Evolutionary conservation across 1,140 invertebrate species (phyloP).

Genomic region (Formica exsecta): DNA sequence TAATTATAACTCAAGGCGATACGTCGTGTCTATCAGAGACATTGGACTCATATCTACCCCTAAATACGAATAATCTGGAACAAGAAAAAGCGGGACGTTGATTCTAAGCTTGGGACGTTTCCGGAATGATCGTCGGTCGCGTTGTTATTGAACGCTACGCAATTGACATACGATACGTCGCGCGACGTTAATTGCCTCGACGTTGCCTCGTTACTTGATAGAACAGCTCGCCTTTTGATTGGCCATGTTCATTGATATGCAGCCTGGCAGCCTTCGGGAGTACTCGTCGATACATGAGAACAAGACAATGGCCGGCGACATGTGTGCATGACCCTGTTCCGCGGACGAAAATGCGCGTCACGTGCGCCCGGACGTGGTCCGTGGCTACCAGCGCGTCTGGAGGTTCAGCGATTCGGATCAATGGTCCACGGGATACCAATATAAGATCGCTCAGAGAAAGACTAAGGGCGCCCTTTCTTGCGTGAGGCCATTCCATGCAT

Average conservation of each 20-base stretch:
- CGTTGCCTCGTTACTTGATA: conserved; percentile 66
- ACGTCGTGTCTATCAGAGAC: not conserved
- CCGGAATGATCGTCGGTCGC: not conserved
- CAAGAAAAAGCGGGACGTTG: not conserved
- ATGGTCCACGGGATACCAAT: conserved; percentile 26
- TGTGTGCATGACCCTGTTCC: conserved; percentile 48
- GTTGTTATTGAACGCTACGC: not conserved
- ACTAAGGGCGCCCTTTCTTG: not conserved
- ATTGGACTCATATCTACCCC: not conserved
- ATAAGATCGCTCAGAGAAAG: conserved; percentile 30
- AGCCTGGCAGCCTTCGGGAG: conserved; percentile 22
- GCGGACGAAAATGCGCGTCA: conserved; percentile 65
- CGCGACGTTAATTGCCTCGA: conserved; percentile 66
- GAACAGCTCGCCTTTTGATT: conserved; percentile 61
- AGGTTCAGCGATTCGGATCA: conserved; percentile 49
- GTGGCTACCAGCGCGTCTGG: conserved; percentile 17
- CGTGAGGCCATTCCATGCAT: not conserved
- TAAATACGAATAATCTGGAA: not conserved
- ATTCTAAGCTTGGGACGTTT: not conserved
- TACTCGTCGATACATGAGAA: conserved; percentile 61
- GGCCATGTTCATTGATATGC: conserved; percentile 64
- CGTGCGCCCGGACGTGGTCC: conserved; percentile 61
- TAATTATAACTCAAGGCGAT: not conserved
- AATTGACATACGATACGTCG: conserved; percentile 21
- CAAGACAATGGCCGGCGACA: conserved; percentile 54